phyloP scores from a whole-genome alignment of 2,888 invertebrate genomes.

The Volucella inflata region DNA sequence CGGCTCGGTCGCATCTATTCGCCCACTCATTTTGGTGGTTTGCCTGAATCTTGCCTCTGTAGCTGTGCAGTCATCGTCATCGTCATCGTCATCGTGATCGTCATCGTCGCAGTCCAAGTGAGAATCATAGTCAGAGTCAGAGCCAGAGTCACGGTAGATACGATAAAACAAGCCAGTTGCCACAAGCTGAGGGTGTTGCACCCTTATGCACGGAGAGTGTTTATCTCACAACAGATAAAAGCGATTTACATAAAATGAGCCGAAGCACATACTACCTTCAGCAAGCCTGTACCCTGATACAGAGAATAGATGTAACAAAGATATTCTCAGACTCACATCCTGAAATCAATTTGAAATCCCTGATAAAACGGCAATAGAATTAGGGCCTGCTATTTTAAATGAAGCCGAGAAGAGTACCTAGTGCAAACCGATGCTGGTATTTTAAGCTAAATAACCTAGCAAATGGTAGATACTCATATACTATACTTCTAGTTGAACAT shows the following conservation, averaged over 20 bases:
- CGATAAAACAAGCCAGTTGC: not conserved
- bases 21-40: constrained; percentile 30
- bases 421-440: not conserved
- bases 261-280: constrained; percentile 19
- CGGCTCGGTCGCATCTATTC: constrained; percentile 31
- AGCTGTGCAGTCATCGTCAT: not conserved
- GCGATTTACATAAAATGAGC: constrained; percentile 69
- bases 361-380: constrained; percentile 45
- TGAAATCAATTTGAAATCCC: constrained; percentile 66
- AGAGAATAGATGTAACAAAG: not conserved
- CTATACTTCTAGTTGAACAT: constrained; percentile 2
- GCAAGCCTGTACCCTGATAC: constrained; percentile 21
- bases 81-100: not conserved
- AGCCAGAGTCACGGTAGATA: not conserved
- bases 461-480: not conserved
- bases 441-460: constrained; percentile 49
- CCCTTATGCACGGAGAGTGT: constrained; percentile 53
- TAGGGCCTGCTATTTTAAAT: constrained; percentile 35
- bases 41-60: constrained; percentile 12
- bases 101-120: too few species aligned
- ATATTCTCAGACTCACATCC: constrained; percentile 12
- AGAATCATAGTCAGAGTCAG: too few species aligned
- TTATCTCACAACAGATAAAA: constrained; percentile 66
- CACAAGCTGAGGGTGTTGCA: constrained; percentile 36
- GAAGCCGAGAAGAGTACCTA: constrained; percentile 1